Evolutionary conservation across 2,888 invertebrate genomes (phyloP).

Genomic region (Prosopocoilus inquinatus): DNA sequence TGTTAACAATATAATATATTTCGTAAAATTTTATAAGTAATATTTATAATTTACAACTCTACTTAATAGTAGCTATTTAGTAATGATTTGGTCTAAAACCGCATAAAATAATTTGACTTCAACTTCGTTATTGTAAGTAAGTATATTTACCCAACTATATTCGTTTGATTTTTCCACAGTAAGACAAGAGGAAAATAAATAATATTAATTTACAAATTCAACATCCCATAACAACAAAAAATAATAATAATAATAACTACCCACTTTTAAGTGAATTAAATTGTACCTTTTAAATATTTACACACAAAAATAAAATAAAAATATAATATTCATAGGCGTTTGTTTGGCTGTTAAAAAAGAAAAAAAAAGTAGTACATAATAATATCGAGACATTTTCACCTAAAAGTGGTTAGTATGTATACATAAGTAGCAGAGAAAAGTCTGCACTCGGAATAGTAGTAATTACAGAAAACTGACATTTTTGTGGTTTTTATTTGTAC

Average conservation of each 20-base stretch:
- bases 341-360: no score
- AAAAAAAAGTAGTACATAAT: no score
- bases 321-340: no score
- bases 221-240: conserved; percentile 3
- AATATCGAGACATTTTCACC: no score
- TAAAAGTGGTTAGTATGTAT: neutral
- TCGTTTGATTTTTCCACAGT: conserved; percentile 7
- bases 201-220: conserved; percentile 5
- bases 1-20: conserved; percentile 38
- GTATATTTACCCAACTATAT: conserved; percentile 4
- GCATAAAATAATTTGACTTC: conserved; percentile 19
- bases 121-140: conserved; percentile 7
- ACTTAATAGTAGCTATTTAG: conserved; percentile 13
- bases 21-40: conserved; percentile 28
- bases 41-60: conserved; percentile 20
- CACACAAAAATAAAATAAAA: no score
- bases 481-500: conserved; percentile 24
- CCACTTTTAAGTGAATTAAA: conserved; percentile 16
- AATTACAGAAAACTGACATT: conserved; percentile 8
- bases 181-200: neutral
- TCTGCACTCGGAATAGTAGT: conserved; percentile 5
- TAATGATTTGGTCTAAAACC: conserved; percentile 13
- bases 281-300: no score
- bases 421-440: conserved; percentile 10
- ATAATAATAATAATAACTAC: conserved; percentile 5